A percentile compares a stretch with the other conserved stretches of the same genome.
Conservation (phyloP, 1,140 invertebrate species). For the Rhagoletis pomonella region DNA sequence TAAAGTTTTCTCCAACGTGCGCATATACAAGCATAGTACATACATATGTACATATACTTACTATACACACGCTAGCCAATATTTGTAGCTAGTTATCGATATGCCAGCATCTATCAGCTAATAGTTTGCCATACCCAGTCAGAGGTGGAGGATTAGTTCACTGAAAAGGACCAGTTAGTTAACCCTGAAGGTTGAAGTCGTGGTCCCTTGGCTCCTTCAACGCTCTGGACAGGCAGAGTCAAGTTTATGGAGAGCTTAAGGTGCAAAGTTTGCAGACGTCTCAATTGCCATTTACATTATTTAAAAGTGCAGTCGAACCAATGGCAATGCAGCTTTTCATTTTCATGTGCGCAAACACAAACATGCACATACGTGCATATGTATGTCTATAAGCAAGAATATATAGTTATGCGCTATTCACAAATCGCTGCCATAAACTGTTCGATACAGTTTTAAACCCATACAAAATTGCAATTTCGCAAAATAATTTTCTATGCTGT, state of each 20-base stretch:
- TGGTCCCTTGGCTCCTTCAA: background rate
- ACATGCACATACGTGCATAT: background rate
- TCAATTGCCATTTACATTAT: conserved; percentile 59
- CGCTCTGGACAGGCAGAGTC: background rate
- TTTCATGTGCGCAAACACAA: background rate
- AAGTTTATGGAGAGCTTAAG: conserved; percentile 55
- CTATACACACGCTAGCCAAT: background rate
- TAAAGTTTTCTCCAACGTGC: background rate
- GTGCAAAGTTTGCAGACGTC: conserved; percentile 59
- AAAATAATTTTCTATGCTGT: conserved; percentile 33
- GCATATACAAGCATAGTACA: background rate
- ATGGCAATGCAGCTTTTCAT: conserved; percentile 42
- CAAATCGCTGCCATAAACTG: conserved; percentile 44
- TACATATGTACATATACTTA: background rate
- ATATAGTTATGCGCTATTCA: background rate
- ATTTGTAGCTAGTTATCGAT: conserved; percentile 23
- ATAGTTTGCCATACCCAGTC: background rate
- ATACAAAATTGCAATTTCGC: conserved; percentile 35
- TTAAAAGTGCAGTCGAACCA: conserved; percentile 55
- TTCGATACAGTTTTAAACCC: conserved; percentile 47
- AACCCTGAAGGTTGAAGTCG: conserved; percentile 11
- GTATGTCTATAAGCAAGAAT: background rate
- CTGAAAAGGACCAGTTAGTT: conserved; percentile 15
- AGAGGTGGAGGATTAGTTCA: background rate
- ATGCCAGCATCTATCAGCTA: conserved; percentile 39